Conservation (phyloP, 2,888 invertebrate species). For the Megalurothrips usitatus region DNA sequence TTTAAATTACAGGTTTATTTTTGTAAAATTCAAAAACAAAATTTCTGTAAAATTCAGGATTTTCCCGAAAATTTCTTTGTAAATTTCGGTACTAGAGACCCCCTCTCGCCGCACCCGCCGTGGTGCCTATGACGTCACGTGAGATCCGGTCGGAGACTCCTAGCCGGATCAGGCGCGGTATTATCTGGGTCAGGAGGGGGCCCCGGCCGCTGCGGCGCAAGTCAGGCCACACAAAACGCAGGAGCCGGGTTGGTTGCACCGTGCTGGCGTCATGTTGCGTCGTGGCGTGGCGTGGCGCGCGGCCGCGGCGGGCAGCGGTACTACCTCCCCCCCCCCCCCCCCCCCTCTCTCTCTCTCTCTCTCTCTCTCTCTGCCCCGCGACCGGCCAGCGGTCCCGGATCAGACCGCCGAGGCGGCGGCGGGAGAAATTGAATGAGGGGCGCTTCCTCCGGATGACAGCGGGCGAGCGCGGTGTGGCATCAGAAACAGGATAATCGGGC, state of each 20-base stretch:
- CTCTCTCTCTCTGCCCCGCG: too few species aligned
- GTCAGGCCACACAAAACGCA: background rate
- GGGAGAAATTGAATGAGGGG: background rate
- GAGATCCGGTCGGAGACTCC: background rate
- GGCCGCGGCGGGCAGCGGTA: background rate
- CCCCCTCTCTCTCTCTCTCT: too few species aligned
- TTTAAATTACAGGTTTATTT: too few species aligned
- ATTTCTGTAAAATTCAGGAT: too few species aligned
- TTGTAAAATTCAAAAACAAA: too few species aligned
- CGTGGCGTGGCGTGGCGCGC: background rate
- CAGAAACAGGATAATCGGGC: background rate
- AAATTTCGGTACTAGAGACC: too few species aligned
- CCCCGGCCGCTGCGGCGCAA: background rate
- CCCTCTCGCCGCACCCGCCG: too few species aligned
- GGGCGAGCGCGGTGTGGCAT: slow-evolving; percentile 1
- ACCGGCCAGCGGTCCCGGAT: background rate
- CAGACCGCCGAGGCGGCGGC: background rate
- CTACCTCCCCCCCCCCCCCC: too few species aligned
- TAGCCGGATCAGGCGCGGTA: background rate
- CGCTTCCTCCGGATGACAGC: background rate
- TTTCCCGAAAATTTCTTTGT: too few species aligned
- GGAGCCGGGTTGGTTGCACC: background rate
- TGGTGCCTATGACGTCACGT: too few species aligned
- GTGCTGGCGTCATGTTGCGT: background rate
- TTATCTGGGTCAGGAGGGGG: slow-evolving; percentile 6